phyloP scores from a whole-genome alignment of 2,888 invertebrate species.

The Acanthopleura granulata region DNA sequence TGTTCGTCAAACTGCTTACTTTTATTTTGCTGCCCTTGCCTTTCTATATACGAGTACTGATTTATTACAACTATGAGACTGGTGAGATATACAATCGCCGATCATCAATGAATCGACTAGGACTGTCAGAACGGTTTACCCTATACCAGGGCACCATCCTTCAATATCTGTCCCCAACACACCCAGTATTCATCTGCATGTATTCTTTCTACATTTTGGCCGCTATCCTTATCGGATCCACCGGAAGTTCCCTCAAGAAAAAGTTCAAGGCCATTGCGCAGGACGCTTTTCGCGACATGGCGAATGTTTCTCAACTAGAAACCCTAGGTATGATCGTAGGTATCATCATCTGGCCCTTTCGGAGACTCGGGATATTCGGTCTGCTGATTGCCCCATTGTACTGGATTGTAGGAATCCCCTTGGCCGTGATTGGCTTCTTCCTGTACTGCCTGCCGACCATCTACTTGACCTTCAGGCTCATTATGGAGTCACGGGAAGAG shows the following conservation, averaged over 20 bases:
- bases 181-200: conserved; percentile 38
- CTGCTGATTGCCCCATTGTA: conserved; percentile 33
- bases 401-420: conserved; percentile 37
- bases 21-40: conserved; percentile 37
- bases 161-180: conserved; percentile 37
- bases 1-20: conserved; percentile 27
- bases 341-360: conserved; percentile 43
- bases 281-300: conserved; percentile 38
- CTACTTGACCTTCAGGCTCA: conserved; percentile 36
- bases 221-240: conserved; percentile 30
- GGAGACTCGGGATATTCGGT: conserved; percentile 34
- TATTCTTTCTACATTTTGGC: conserved; percentile 35
- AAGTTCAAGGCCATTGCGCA: conserved; percentile 31
- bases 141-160: conserved; percentile 30
- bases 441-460: conserved; percentile 39
- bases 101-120: conserved; percentile 23
- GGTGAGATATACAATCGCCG: conserved; percentile 35
- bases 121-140: conserved; percentile 28
- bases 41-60: conserved; percentile 36
- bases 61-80: conserved; percentile 40
- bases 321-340: conserved; percentile 32
- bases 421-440: conserved; percentile 31
- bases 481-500: conserved; percentile 20
- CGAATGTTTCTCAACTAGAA: conserved; percentile 36
- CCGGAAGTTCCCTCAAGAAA: conserved; percentile 25